phyloP scores from a whole-genome alignment of 2,888 invertebrate species.

The Nemapogon koenigi region DNA sequence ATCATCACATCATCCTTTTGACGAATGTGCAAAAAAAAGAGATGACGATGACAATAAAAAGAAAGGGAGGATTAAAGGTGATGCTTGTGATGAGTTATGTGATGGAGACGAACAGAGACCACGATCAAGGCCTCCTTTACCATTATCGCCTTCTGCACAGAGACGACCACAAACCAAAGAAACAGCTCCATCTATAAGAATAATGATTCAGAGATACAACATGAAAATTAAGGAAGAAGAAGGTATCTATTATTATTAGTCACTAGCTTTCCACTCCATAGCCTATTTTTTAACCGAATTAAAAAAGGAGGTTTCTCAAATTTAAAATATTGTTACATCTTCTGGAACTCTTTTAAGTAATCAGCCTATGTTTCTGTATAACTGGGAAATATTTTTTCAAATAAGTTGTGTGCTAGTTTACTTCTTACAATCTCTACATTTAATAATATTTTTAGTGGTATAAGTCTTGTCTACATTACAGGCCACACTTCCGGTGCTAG shows the following conservation, averaged over 20 bases:
- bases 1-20: constrained; percentile 18
- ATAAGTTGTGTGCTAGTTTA: neutral
- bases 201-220: constrained; percentile 75
- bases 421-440: neutral
- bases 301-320: no score
- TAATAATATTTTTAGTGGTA: no score
- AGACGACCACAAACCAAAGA: constrained; percentile 63
- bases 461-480: constrained; percentile 17
- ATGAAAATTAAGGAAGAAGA: constrained; percentile 68
- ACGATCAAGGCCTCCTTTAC: constrained; percentile 60
- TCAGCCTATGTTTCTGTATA: no score
- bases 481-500: constrained; percentile 56
- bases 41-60: constrained; percentile 11
- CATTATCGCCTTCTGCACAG: constrained; percentile 67
- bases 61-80: constrained; percentile 1
- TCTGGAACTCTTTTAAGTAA: no score
- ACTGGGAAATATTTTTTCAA: constrained; percentile 1
- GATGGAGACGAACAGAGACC: constrained; percentile 40
- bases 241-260: neutral
- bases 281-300: no score
- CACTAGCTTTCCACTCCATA: neutral
- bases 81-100: constrained; percentile 35
- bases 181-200: constrained; percentile 71
- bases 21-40: no score
- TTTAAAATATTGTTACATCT: no score